Percentiles rank a stretch among this genome's conserved stretches.
Conservation (phyloP, 2,888 invertebrate species). For the Melieria omissa region DNA sequence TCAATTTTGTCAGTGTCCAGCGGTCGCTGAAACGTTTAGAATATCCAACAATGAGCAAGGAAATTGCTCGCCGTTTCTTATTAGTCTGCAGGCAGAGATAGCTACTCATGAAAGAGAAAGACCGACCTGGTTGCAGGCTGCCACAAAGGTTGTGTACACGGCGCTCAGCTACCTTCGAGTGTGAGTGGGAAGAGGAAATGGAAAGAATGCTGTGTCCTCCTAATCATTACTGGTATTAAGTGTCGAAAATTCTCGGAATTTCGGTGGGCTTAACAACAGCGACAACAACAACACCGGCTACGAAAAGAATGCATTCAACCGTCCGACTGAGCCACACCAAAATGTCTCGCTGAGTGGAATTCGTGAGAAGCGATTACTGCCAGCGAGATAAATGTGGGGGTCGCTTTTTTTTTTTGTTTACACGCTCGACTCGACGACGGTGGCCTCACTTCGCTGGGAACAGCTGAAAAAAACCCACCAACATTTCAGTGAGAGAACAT, state of each 20-base stretch:
- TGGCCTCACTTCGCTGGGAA: too few relatives aligned
- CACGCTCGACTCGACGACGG: too few relatives aligned
- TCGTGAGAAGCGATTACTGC: not conserved
- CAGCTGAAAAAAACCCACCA: too few relatives aligned
- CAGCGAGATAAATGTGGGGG: not conserved
- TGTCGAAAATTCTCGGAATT: slow-evolving; percentile 18
- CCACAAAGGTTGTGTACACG: not conserved
- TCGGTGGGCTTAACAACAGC: not conserved
- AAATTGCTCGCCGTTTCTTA: too few relatives aligned
- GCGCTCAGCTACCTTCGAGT: not conserved
- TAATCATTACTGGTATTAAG: slow-evolving; percentile 1
- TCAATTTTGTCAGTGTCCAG: too few relatives aligned
- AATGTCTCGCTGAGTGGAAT: not conserved
- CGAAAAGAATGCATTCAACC: slow-evolving; percentile 4
- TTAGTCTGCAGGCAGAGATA: too few relatives aligned
- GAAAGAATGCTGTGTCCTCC: slow-evolving; percentile 19
- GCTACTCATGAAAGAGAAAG: slow-evolving; percentile 20
- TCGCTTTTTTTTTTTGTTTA: not conserved
- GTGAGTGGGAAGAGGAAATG: slow-evolving; percentile 3
- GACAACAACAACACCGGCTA: not conserved
- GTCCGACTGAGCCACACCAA: not conserved
- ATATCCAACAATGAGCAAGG: too few relatives aligned
- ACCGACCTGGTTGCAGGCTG: slow-evolving; percentile 21
- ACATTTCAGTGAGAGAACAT: too few relatives aligned
- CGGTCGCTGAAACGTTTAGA: too few relatives aligned